These are phyloP conservation scores for Nasonia longicornis DNA, from an alignment of 1,140 invertebrate genomes.

Conservation along the genomic window DNA sequence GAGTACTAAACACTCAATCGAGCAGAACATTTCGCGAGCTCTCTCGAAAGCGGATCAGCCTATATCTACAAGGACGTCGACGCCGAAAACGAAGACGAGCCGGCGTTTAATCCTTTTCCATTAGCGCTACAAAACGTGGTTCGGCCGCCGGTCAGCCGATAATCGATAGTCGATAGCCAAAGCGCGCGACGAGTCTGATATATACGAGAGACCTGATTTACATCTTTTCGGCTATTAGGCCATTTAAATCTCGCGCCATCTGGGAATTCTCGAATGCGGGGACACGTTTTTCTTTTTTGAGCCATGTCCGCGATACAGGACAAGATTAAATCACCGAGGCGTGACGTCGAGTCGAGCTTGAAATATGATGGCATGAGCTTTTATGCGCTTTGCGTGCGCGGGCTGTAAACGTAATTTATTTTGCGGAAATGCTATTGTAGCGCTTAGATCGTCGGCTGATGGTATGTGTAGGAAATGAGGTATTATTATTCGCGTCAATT, in stretches of 20 bases:
- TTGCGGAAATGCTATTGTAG: too few relatives aligned
- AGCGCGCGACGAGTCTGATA: neutral
- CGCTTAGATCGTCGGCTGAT: too few relatives aligned
- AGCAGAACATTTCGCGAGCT: neutral
- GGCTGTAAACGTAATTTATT: too few relatives aligned
- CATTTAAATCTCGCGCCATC: neutral
- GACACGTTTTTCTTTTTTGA: neutral
- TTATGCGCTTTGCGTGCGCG: too few relatives aligned
- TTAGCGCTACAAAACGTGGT: neutral
- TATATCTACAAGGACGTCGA: neutral
- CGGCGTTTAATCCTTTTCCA: constrained; percentile 28
- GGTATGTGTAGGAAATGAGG: too few relatives aligned
- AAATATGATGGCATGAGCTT: too few relatives aligned
- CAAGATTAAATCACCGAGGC: too few relatives aligned
- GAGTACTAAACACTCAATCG: neutral
- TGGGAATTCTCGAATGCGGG: neutral
- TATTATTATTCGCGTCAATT: too few relatives aligned
- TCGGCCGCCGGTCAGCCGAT: neutral
- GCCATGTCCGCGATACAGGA: neutral
- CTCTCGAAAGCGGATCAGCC: neutral
- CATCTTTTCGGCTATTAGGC: neutral
- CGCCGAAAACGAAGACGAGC: neutral
- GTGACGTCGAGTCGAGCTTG: too few relatives aligned
- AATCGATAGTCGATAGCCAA: constrained; percentile 33
- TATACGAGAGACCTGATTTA: neutral